Percentiles rank a stretch among this genome's conserved stretches.
These are phyloP conservation scores for Morpho deidamia DNA, from an alignment of 2,888 invertebrate genomes.

Conservation along the genomic window DNA sequence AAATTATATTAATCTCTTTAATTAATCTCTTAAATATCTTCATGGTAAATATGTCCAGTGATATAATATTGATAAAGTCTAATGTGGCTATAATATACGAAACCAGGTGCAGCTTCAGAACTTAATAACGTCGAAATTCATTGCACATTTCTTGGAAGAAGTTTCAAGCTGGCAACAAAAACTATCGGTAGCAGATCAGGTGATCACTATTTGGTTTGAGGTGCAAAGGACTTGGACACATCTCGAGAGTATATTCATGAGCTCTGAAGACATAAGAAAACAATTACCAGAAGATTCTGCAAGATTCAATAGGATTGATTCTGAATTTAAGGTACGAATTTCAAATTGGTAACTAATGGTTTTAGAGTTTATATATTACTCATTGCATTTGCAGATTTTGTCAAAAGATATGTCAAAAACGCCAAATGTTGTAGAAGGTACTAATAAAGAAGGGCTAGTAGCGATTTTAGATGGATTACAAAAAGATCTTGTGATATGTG, in stretches of 20 bases:
- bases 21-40: no score
- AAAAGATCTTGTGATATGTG: slow-evolving; percentile 91
- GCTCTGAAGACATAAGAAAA: slow-evolving; percentile 96
- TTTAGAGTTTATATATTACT: background rate
- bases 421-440: slow-evolving; percentile 93
- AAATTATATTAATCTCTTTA: background rate
- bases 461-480: slow-evolving; percentile 89
- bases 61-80: background rate
- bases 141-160: slow-evolving; percentile 96
- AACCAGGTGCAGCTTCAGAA: slow-evolving; percentile 94
- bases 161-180: slow-evolving; percentile 97
- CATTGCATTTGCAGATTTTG: slow-evolving; percentile 71
- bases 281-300: slow-evolving; percentile 96
- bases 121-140: slow-evolving; percentile 97
- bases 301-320: slow-evolving; percentile 93
- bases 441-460: slow-evolving; percentile 90
- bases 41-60: no score
- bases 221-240: slow-evolving; percentile 98
- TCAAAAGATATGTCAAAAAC: slow-evolving; percentile 88
- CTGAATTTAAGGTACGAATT: slow-evolving; percentile 87
- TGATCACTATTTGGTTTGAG: slow-evolving; percentile 95
- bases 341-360: background rate
- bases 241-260: slow-evolving; percentile 98
- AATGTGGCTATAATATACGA: slow-evolving; percentile 1
- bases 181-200: slow-evolving; percentile 95